Base-by-base conservation (phyloP, 1,140 invertebrate species). In the Drosophila orosa region DNA sequence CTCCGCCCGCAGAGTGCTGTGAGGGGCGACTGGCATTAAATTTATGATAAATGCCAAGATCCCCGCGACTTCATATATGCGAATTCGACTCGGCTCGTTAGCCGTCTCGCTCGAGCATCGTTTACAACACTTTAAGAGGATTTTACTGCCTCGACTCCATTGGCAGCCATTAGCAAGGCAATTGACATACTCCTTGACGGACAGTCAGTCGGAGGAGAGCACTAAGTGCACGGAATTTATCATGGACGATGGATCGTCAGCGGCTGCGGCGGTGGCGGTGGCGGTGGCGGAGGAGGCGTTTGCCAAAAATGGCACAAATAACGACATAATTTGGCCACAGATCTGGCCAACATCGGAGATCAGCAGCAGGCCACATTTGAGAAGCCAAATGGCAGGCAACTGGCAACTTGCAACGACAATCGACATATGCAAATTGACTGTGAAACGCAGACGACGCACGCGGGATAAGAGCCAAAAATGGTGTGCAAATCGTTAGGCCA, bases 231-330 rank as follows among this genome's bases (percentile, higher is more conserved):
- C 62, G 69, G 58, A 79, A 86, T 86, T 87, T 87, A 86, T 82
- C 83, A 83, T 87, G 42, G 76, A 55, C 75, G 66, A 42, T 57
- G 67, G 45, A 86, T 87, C 78, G 73, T 57, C 40, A 35, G 62
- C 17, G 19, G 15, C 19, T n/a, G 8, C 12, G 29, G 35, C 42
- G 24, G 54, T 7, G 17, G 27, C 17, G 5, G 33, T 15, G 35
- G 35, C 35, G 15, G n/a, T 15, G 57, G 60, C 22, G 58, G 58
- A 42, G 58, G 33, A 33, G 37, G 52, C 48, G 42, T 62, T 85
- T 85, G 82, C 83, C 83, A 87, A 86, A 86, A 86, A 86, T 86
- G 83, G 83, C 79, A 86, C 83, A 86, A 86, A 87, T 86, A 86
- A 86, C 83, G 83, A 86, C 83, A 86, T 86, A 86, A 86, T 86